These are phyloP conservation scores for Entomyzon cyanotis DNA, from an alignment of 2,113 vertebrate genomes.

Conservation along the genomic window DNA sequence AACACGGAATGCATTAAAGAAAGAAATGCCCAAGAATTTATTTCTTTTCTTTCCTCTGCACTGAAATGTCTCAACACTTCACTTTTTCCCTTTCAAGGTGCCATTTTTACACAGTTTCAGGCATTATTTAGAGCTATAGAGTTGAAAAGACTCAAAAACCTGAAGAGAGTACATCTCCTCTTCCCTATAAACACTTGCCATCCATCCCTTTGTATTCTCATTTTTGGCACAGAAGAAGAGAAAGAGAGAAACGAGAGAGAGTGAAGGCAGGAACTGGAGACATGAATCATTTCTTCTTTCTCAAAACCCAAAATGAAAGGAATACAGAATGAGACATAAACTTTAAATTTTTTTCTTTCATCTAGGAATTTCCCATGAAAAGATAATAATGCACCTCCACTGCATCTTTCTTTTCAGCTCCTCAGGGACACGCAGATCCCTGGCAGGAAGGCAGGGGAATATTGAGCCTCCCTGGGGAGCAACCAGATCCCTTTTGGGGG, in stretches of 20 bases:
- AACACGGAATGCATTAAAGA: conserved; percentile 15
- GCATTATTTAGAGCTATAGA: conserved; percentile 24
- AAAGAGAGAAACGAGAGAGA: background rate
- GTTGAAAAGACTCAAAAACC: background rate
- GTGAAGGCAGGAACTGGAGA: background rate
- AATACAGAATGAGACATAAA: conserved; percentile 34
- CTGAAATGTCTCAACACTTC: background rate
- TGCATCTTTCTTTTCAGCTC: background rate
- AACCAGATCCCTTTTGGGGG: background rate
- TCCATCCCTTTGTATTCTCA: background rate
- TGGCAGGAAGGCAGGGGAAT: background rate
- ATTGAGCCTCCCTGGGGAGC: background rate
- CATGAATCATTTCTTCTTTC: conserved; percentile 46
- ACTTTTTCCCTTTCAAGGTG: conserved; percentile 1
- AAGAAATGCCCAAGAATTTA: conserved; percentile 25
- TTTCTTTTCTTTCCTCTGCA: background rate
- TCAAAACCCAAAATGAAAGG: conserved; percentile 28
- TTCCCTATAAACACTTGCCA: conserved; percentile 26
- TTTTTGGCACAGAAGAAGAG: background rate
- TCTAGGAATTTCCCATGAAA: conserved; percentile 14
- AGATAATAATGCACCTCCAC: background rate
- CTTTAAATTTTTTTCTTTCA: background rate
- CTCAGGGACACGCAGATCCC: fast-evolving
- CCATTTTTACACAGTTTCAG: background rate
- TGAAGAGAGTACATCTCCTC: background rate